Evolutionary conservation across 2,888 invertebrate genomes (phyloP).

Genomic region (Acleris holmiana): DNA sequence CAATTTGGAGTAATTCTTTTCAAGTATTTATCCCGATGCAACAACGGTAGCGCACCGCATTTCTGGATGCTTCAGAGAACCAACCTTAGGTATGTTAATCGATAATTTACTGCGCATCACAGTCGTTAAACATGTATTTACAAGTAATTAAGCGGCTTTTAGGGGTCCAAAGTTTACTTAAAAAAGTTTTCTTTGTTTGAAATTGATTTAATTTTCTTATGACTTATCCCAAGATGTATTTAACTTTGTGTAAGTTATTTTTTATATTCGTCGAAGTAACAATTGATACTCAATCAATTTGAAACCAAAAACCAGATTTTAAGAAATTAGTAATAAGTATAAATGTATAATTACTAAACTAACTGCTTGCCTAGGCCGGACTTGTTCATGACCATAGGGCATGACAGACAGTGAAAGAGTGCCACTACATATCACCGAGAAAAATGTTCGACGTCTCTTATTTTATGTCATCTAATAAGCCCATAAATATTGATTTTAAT

Average conservation of each 20-base stretch:
- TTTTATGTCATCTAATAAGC: constrained; percentile 58
- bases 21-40: constrained; percentile 37
- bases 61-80: constrained; percentile 38
- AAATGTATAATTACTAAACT: background rate
- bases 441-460: constrained; percentile 54
- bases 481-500: constrained; percentile 71
- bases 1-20: constrained; percentile 38
- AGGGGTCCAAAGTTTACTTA: constrained; percentile 12
- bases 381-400: constrained; percentile 27
- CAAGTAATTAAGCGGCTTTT: constrained; percentile 36
- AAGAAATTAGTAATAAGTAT: background rate
- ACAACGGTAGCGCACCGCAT: constrained; percentile 36
- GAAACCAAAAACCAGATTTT: background rate
- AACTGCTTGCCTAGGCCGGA: background rate
- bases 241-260: background rate
- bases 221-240: background rate
- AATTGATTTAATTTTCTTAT: constrained; percentile 19
- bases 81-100: constrained; percentile 37
- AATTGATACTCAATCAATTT: background rate
- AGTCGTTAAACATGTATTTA: constrained; percentile 36
- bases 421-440: constrained; percentile 51
- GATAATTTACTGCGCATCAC: constrained; percentile 37
- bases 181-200: constrained; percentile 29
- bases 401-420: constrained; percentile 46
- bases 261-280: no score